Evolutionary conservation across 2,888 invertebrate species (phyloP), one percentile per base, ranked within the genome.

Genomic region (Cyclophora albipunctata): DNA sequence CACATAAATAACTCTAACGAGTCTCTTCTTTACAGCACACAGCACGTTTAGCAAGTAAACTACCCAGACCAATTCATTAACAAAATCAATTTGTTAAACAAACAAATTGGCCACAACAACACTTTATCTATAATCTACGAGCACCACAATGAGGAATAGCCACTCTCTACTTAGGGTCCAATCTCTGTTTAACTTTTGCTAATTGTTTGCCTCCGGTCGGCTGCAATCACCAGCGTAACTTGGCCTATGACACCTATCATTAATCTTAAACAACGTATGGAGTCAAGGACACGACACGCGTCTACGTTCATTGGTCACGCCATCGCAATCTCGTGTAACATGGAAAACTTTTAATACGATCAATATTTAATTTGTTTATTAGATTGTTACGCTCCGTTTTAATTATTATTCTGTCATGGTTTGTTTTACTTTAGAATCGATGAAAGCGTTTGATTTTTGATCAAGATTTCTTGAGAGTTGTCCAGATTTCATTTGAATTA

Each of bases 151-250:
- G 73, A 76, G 74, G 68, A 70, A 78, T 73, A 65, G 66, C 64
- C 67, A 65, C 67, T 66, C 69, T 69, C 53, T 64, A 69, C 70
- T 70, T 68, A 62, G 67, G 72, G 68, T 66, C 65, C 67, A 70
- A 73, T 73, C 72, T 69, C 69, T 80, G 76, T 81, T 82, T 82
- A 82, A 82, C 80, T 82, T 83, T 68, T 66, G 58, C 74, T 81
- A 82, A 84, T 82, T 83, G 82, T 83, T 82, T 81, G 74, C 75
- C 66, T 68, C 66, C 65, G 73, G 72, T 69, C 69, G 63, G 66
- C 68, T 71, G 64, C 62, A 62, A 62, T 63, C 66, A 66, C 75
- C 75, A 71, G 50, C 49, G 2, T 60, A 63, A 47, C 37, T 37
- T 37, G 37, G 5, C 37, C 5, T 46, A 5, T 43, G 34, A 20